A percentile compares a stretch with the other conserved stretches of the same genome.
Evolutionary conservation across 2,888 invertebrate species (phyloP).

Genomic region (Exephanes ischioxanthus): DNA sequence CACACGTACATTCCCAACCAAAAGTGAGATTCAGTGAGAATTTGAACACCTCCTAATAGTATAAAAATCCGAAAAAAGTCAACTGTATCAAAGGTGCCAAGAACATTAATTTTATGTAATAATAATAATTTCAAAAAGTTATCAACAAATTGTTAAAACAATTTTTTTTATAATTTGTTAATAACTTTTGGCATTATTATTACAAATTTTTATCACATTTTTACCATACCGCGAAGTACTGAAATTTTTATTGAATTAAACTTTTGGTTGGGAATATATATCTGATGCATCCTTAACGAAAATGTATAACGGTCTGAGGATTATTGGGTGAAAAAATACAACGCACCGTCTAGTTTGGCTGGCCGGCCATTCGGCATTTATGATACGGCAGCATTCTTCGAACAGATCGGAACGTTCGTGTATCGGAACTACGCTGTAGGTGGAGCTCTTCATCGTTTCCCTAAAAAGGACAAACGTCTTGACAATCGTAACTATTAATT

Average conservation of each 20-base stretch:
- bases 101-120: no score
- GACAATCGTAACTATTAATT: constrained; percentile 13
- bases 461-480: constrained; percentile 61
- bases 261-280: no score
- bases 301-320: not conserved
- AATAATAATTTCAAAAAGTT: no score
- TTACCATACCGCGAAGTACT: no score
- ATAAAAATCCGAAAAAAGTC: not conserved
- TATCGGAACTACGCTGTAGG: constrained; percentile 87
- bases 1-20: no score
- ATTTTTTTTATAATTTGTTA: no score
- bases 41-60: not conserved
- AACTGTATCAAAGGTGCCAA: no score
- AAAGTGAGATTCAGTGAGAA: no score
- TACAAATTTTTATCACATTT: no score
- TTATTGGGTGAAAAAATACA: not conserved
- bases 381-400: constrained; percentile 90
- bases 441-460: constrained; percentile 76
- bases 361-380: constrained; percentile 95
- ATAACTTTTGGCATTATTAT: no score
- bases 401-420: constrained; percentile 91
- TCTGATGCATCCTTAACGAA: no score
- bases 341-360: constrained; percentile 90
- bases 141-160: not conserved
- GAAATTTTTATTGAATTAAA: no score